phyloP scores from a whole-genome alignment of 2,888 invertebrate species.

The Aromia moschata region DNA sequence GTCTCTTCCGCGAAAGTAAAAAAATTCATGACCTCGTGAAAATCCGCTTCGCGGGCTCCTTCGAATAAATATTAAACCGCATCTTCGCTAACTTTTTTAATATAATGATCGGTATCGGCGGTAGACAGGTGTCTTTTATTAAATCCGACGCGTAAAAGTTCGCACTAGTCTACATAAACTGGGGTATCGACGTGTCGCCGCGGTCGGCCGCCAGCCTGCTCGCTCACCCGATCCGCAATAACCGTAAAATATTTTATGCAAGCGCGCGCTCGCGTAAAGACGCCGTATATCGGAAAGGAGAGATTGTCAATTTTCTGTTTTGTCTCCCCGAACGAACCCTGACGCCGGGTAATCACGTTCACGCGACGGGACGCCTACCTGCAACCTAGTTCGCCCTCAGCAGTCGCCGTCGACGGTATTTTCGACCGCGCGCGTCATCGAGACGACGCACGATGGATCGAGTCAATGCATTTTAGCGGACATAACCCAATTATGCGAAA shows the following conservation, averaged over 20 bases:
- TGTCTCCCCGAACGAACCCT: conserved; percentile 28
- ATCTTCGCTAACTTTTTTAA: conserved; percentile 37
- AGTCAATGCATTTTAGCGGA: too few species aligned
- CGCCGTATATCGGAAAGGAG: conserved; percentile 30
- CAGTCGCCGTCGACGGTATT: too few species aligned
- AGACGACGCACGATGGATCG: background rate
- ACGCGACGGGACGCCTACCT: conserved; percentile 18
- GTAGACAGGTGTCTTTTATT: conserved; percentile 39
- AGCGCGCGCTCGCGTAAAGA: conserved; percentile 38
- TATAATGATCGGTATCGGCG: conserved; percentile 37
- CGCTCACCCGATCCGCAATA: conserved; percentile 33
- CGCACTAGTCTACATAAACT: conserved; percentile 32
- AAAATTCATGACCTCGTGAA: conserved; percentile 4
- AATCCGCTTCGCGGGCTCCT: conserved; percentile 24
- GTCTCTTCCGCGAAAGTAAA: background rate
- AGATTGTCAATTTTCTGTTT: conserved; percentile 32
- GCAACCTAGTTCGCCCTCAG: conserved; percentile 17
- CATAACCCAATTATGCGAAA: too few species aligned
- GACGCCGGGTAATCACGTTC: conserved; percentile 30
- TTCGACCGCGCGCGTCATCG: conserved; percentile 21
- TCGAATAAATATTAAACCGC: conserved; percentile 36
- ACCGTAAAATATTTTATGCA: conserved; percentile 40
- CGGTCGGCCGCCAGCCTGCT: too few species aligned
- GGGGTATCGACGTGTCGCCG: conserved; percentile 32
- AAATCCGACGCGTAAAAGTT: conserved; percentile 37